Evolutionary conservation across 2,113 vertebrate genomes (phyloP), one percentile per base, ranked within the genome.

Genomic region (Platanista minor): DNA sequence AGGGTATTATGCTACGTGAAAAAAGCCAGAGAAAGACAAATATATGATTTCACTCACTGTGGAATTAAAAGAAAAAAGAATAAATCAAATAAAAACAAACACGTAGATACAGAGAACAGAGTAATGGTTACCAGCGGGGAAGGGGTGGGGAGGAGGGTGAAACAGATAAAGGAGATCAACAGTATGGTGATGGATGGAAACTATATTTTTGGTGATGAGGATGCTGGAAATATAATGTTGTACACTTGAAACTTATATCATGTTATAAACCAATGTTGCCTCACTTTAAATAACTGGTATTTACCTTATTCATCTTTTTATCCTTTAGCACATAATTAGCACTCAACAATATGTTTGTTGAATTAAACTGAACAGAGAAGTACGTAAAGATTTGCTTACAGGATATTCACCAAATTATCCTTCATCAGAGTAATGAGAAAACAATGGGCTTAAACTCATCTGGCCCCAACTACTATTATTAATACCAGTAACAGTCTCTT

Each of bases 291-390:
- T 36, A 36, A 57, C 27, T 27, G n/a, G 52, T 36, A 18, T n/a
- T 78, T 46, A 11, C 54, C 39, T 84, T 31, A 27, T n/a, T 59
- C 59, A 54, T 80, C 61, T 85, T 57, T 90, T 61, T 61, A 78
- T 21, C 33, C 77, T 23, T 91, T 66, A 17, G 41, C 29, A 90
- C 1, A 46, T 31, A 43, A 64, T 43, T 39, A 80, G 31, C 66
- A 67, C 39, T 67, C 23, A 67, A 27, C 39, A 27, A 33, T 13
- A 94, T 33, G 17, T 69, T 43, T 61, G 33, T 4, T 46, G 43
- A 96, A 81, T 59, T 64, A 85, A 92, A 90, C 12, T 49, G 49
- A 61, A 95, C 62, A 85, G 15, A 94, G 52, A 93, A 96, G 61
- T 54, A 67, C 11, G 1, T 49, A 57, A 83, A 12, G 66, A 86